Conservation (phyloP, 2,797 vertebrate species). For the Trematomus bernacchii region DNA sequence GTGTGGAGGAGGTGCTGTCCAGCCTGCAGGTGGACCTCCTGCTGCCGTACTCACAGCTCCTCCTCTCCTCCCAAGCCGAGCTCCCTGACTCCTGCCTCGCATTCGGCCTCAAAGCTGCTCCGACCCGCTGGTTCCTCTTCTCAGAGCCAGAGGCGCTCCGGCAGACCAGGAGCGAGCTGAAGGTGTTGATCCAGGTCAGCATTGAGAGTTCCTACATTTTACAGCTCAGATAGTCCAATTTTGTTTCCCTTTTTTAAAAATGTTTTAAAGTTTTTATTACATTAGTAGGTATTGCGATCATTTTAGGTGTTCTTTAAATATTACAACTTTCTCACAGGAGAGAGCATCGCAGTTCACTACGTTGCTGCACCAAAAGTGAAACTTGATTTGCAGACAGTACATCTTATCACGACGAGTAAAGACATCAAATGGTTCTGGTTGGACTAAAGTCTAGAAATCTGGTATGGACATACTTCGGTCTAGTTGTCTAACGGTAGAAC, state of each 20-base stretch:
- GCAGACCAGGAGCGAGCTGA: slow-evolving; percentile 84
- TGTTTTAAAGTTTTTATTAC: background rate
- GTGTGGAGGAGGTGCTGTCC: slow-evolving; percentile 82
- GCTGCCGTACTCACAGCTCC: slow-evolving; percentile 86
- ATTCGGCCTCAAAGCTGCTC: slow-evolving; percentile 80
- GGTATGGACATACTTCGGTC: too few relatives aligned
- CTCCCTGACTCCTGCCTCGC: slow-evolving; percentile 90
- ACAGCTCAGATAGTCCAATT: too few relatives aligned
- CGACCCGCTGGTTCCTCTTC: slow-evolving; percentile 87
- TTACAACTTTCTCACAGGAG: background rate
- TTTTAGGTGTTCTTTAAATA: background rate
- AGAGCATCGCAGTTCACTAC: background rate
- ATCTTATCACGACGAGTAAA: background rate
- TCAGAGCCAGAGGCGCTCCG: slow-evolving; percentile 83
- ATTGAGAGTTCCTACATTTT: background rate
- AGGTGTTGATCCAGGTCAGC: slow-evolving; percentile 75
- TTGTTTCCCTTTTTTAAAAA: too few relatives aligned
- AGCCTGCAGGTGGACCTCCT: slow-evolving; percentile 84
- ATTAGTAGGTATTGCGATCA: background rate
- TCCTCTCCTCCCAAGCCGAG: slow-evolving; percentile 83
- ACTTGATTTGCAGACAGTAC: background rate
- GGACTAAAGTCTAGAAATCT: too few relatives aligned
- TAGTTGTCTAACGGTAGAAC: too few relatives aligned
- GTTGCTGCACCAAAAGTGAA: too few relatives aligned
- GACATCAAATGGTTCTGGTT: too few relatives aligned